Conservation (phyloP, 64 coral and sea anemone species). For the Montipora foliosa region DNA sequence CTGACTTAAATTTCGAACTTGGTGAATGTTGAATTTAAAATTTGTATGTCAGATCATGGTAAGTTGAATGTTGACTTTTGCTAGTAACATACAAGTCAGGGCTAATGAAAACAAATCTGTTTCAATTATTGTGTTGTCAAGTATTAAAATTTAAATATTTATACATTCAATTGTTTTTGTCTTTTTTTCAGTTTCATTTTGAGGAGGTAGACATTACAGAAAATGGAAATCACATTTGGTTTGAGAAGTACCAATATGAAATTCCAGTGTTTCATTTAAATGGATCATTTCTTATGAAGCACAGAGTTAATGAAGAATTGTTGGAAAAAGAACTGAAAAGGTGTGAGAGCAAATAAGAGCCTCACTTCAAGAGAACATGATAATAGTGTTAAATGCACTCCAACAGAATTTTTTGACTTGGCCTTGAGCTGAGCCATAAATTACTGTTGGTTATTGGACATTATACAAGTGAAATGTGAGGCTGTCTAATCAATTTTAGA, state of each 20-base stretch:
- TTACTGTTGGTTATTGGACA: no score
- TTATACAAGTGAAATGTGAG: no score
- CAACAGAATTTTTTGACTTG: not conserved
- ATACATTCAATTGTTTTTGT: not conserved
- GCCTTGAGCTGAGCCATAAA: not conserved
- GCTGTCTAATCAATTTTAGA: no score
- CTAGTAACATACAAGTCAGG: not conserved
- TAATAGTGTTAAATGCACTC: not conserved
- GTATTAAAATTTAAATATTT: not conserved
- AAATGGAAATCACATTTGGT: slow-evolving; percentile 88
- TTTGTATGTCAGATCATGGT: no score
- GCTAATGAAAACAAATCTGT: no score
- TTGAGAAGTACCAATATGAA: slow-evolving; percentile 89
- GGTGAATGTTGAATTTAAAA: no score
- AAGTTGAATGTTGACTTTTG: no score
- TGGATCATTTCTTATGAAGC: slow-evolving; percentile 89
- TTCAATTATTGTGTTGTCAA: not conserved
- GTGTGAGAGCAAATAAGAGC: slow-evolving; percentile 34
- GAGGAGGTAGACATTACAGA: slow-evolving; percentile 92
- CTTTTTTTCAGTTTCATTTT: slow-evolving; percentile 75
- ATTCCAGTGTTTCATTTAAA: slow-evolving; percentile 98
- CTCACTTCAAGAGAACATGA: not conserved
- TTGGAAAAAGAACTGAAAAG: slow-evolving; percentile 70
- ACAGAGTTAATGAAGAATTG: slow-evolving; percentile 82
- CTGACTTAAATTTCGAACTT: no score